Base-by-base conservation (phyloP, 2,113 vertebrate species). In the Otocyon megalotis region DNA sequence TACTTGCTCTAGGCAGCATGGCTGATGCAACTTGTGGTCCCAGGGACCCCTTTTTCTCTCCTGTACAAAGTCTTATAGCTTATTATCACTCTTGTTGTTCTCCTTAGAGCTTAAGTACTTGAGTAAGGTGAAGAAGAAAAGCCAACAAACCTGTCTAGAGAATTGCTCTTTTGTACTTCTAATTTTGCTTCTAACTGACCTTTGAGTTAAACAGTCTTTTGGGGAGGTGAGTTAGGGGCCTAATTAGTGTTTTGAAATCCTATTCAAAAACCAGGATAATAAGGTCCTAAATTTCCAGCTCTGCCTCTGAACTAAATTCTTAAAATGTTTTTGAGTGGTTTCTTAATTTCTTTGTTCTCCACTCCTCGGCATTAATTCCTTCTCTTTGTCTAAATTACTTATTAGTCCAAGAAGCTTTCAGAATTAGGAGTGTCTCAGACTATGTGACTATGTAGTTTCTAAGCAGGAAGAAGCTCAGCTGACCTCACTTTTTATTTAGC, bases 191-290 rank as follows among this genome's bases (percentile, higher is more conserved):
- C 77, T 76, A 69, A 88, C 67, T 22, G 11, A 32, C 5, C 48
- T 88, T 88, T 86, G 80, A 83, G 67, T 72, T 87, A 83, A 90
- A 53, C n/a, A 74, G n/a, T 62, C 62, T 80, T 43, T 32, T 54
- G 8, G 12, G 14, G 53, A 95, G 67, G 58, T 65, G n/a, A 62
- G 13, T 62, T 71, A 71, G 14, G 30, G 11, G 12, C 22, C 48
- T 83, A 74, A 90, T 80, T 72, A 94, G 74, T 62, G n/a, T 83
- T 93, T 87, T 65, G 62, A 90, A 92, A 84, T 88, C 16, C 9
- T 89, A 54, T 71, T 96, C 28, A 50, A 81, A 96, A 96, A 77
- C 53, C 28, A 81, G 76, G 43, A 76, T 22, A 74, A 43, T 76
- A 89, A 65, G 43, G 12, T n/a, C 71, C 77, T 91, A 69, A 91